Evolutionary conservation across 2,113 vertebrate species (phyloP).

Genomic region (Callorhinus ursinus): DNA sequence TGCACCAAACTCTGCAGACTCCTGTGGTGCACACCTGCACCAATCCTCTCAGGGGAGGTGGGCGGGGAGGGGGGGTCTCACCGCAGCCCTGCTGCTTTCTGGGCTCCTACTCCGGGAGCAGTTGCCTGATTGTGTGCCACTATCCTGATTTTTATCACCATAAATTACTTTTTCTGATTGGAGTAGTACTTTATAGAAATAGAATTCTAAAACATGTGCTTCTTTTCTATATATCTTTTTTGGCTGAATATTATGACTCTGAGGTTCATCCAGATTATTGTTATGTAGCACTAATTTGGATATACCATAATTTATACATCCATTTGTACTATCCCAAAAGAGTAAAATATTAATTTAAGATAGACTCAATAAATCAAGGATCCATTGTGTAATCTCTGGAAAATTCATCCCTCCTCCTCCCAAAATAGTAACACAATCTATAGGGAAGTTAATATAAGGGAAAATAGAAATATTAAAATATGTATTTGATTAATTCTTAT

Average conservation of each 20-base stretch:
- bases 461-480: not conserved
- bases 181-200: not conserved
- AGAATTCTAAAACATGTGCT: not conserved
- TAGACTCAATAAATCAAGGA: not conserved
- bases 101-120: too few relatives aligned
- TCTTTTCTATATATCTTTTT: not conserved
- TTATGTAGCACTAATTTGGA: not conserved
- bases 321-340: not conserved
- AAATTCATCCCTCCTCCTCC: not conserved
- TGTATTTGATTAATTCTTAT: not conserved
- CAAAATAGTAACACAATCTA: not conserved
- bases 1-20: too few relatives aligned
- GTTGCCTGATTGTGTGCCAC: not conserved
- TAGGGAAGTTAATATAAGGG: not conserved
- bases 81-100: too few relatives aligned
- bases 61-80: too few relatives aligned
- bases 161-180: not conserved
- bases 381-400: not conserved
- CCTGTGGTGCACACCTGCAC: too few relatives aligned
- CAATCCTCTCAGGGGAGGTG: too few relatives aligned
- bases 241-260: not conserved
- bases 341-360: not conserved
- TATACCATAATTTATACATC: not conserved
- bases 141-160: not conserved
- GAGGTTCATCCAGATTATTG: not conserved